Evolutionary conservation across 2,113 vertebrate species (phyloP).

Genomic region (Dinomys branickii): DNA sequence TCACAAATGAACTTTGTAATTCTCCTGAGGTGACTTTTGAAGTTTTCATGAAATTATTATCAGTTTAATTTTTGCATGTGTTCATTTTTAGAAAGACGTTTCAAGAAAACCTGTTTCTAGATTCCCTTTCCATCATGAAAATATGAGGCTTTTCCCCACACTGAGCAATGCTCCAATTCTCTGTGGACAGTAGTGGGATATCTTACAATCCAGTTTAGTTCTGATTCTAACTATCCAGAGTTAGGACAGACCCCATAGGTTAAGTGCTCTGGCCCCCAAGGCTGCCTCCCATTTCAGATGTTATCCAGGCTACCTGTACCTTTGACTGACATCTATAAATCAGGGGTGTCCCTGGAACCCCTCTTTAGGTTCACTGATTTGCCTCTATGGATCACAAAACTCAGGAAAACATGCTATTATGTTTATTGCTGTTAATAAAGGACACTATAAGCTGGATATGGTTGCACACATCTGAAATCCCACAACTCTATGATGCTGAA

Average conservation of each 20-base stretch:
- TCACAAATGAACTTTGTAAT: background rate
- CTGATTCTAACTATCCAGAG: background rate
- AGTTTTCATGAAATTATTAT: background rate
- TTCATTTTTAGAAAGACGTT: background rate
- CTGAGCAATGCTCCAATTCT: background rate
- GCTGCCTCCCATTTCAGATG: background rate
- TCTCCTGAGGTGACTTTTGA: background rate
- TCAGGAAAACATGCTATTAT: background rate
- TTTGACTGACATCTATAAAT: background rate
- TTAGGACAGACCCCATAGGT: background rate
- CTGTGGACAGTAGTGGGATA: background rate
- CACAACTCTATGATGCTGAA: background rate
- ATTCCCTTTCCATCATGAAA: background rate
- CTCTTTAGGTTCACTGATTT: background rate
- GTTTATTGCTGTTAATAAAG: background rate
- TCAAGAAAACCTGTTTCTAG: background rate
- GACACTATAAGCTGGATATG: background rate
- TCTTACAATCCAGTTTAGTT: background rate
- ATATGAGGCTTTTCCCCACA: background rate
- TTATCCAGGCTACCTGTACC: background rate
- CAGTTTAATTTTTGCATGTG: background rate
- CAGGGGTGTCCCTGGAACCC: rapidly evolving
- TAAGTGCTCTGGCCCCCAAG: background rate
- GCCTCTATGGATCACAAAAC: background rate
- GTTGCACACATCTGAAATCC: background rate